A percentile compares a stretch with the other conserved stretches of the same genome.
Evolutionary conservation across 2,888 invertebrate species (phyloP).

Genomic region (Eugnorisma glareosa): DNA sequence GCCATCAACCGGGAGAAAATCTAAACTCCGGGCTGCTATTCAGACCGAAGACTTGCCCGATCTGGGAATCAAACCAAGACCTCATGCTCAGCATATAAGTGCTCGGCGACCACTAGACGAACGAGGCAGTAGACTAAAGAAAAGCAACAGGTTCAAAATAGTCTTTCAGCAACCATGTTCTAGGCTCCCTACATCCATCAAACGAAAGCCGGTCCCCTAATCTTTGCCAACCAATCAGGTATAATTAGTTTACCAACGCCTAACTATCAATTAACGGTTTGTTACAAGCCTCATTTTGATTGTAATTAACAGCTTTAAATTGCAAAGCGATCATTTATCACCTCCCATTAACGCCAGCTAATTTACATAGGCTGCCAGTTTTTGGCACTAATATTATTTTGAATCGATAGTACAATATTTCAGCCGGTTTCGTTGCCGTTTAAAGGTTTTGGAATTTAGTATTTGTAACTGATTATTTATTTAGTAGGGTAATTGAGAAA

Average conservation of each 20-base stretch:
- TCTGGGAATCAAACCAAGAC: not conserved
- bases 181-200: not conserved
- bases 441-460: slow-evolving; percentile 18
- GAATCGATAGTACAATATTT: slow-evolving; percentile 42
- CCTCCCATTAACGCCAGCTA: slow-evolving; percentile 38
- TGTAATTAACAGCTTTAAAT: slow-evolving; percentile 46
- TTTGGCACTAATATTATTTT: slow-evolving; percentile 45
- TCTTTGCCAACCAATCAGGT: slow-evolving; percentile 4
- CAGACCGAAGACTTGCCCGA: not conserved
- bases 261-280: slow-evolving; percentile 27
- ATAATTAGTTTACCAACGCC: slow-evolving; percentile 22
- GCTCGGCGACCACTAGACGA: not conserved
- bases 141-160: not conserved
- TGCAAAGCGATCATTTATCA: slow-evolving; percentile 48
- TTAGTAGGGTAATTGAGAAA: slow-evolving; percentile 15
- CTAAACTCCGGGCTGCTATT: not conserved
- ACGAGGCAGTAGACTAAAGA: not conserved
- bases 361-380: slow-evolving; percentile 35
- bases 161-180: not conserved
- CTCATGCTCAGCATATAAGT: not conserved
- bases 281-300: slow-evolving; percentile 46
- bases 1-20: not conserved
- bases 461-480: slow-evolving; percentile 28
- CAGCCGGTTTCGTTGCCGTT: slow-evolving; percentile 16
- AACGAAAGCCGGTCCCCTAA: not conserved